Base-by-base conservation (phyloP, 2,888 invertebrate species). In the Brachypalpus laphriformis region DNA sequence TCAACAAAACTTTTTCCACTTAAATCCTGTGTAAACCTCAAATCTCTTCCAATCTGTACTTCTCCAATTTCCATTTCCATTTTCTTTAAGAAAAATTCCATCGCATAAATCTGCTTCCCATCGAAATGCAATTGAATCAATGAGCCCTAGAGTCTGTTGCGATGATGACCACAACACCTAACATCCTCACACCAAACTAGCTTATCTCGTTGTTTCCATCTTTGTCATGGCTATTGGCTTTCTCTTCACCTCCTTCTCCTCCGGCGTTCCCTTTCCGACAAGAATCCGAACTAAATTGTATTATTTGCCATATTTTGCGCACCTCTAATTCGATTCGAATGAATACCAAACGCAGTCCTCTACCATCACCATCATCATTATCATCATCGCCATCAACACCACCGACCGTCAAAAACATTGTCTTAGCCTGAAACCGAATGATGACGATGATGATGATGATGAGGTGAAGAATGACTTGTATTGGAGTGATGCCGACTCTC, bases 261-360 rank as follows among this genome's bases (percentile, higher is more conserved):
- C 11, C 28, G 34, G 18, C 9, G 37, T 0, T n/a, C 14, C 14
- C 34, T 47, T 31, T 40, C 57, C 45, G 25, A 22, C 40, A 37
- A 7, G 34, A 34, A 28, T 54, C 71, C 56, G 8, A 71, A 47
- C 63, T 49, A 81, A 81, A 81, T 75, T 81, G 71, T 65, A 81
- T 81, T 81, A 85, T 81, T 85, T 81, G 75, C 85, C 70, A 65
- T 80, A 85, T 71, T 85, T 81, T 85, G 85, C 75, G 75, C 85
- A 81, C 81, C 81, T 85, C 81, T 85, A 85, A 85, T 85, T 85
- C 75, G 85, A 85, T 81, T 85, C 81, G 70, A 85, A 81, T 85
- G 85, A 76, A 85, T 81, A 72, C 78, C 66, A 72, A 71, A 77
- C 75, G 71, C 63, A 76, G 59, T 66, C 57, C 78, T 57, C 28